Evolutionary conservation across 1,140 invertebrate species (phyloP).

Genomic region (Pectinophora gossypiella): DNA sequence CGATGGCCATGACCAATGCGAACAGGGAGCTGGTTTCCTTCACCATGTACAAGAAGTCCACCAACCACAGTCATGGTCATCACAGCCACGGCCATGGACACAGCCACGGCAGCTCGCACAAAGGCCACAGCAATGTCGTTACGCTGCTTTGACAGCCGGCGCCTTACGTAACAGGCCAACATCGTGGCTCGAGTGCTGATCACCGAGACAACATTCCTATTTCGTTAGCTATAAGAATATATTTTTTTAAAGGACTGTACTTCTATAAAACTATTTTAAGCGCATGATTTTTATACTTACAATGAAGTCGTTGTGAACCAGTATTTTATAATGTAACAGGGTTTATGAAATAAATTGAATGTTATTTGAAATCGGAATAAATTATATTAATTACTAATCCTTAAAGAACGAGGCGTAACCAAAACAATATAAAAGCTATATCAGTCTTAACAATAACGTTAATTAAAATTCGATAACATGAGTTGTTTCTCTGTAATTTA

Average conservation of each 20-base stretch:
- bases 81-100: constrained; percentile 22
- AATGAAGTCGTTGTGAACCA: not conserved
- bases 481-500: not conserved
- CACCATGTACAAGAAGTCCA: constrained; percentile 66
- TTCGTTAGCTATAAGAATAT: too few species aligned
- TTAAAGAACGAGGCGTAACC: not conserved
- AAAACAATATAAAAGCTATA: constrained; percentile 23
- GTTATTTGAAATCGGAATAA: not conserved
- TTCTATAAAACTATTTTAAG: too few species aligned
- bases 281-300: too few species aligned
- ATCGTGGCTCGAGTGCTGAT: not conserved
- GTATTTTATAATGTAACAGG: not conserved
- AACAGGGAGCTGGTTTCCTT: constrained; percentile 65
- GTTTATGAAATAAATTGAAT: not conserved
- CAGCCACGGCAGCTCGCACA: constrained; percentile 5
- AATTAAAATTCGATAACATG: not conserved
- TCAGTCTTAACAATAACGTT: constrained; percentile 27
- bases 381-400: constrained; percentile 5
- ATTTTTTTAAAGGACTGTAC: too few species aligned
- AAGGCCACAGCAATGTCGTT: constrained; percentile 31
- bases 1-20: constrained; percentile 68
- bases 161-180: not conserved
- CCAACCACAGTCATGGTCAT: constrained; percentile 24
- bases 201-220: too few species aligned
- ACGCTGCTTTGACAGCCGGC: constrained; percentile 37